These are phyloP conservation scores for Drosophila insularis DNA, from an alignment of 1,140 invertebrate genomes.

Conservation along the genomic window DNA sequence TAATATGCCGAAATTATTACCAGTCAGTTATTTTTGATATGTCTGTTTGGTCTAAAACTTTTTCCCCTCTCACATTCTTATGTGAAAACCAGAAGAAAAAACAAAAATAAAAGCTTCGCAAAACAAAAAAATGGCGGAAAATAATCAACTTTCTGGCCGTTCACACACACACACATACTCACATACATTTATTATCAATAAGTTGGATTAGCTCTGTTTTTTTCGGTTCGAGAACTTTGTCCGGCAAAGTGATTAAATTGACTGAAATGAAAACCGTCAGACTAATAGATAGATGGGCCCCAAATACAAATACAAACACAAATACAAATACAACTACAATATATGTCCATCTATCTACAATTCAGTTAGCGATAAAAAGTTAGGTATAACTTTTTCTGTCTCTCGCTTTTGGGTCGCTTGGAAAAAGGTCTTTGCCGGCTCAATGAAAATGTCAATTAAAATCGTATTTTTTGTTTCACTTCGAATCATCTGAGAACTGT, in stretches of 20 bases:
- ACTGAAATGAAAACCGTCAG: conserved; percentile 64
- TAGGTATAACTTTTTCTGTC: conserved; percentile 41
- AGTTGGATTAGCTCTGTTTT: conserved; percentile 68
- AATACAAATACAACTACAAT: conserved; percentile 21
- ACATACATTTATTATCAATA: conserved; percentile 76
- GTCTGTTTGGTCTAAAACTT: conserved; percentile 59
- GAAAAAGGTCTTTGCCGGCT: conserved; percentile 37
- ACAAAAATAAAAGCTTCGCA: conserved; percentile 2
- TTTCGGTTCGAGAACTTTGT: conserved; percentile 35
- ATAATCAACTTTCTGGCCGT: conserved; percentile 69
- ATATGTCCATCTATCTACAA: conserved; percentile 17
- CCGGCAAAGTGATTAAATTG: conserved; percentile 81
- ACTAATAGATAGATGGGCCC: conserved; percentile 64
- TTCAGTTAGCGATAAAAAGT: conserved; percentile 23
- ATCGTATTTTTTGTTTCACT: conserved; percentile 63
- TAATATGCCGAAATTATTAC: conserved; percentile 81
- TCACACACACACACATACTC: conserved; percentile 1
- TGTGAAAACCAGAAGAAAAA: conserved; percentile 33
- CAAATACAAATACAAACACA: conserved; percentile 14
- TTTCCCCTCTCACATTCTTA: conserved; percentile 34
- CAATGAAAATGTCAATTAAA: conserved; percentile 78
- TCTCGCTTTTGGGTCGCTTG: conserved; percentile 31
- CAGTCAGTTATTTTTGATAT: conserved; percentile 79
- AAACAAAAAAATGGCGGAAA: conserved; percentile 25
- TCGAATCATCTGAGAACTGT: conserved; percentile 38